A percentile compares a stretch with the other conserved stretches of the same genome.
Conservation (phyloP, 2,113 vertebrate genomes). For the Xiphorhynchus elegans region DNA sequence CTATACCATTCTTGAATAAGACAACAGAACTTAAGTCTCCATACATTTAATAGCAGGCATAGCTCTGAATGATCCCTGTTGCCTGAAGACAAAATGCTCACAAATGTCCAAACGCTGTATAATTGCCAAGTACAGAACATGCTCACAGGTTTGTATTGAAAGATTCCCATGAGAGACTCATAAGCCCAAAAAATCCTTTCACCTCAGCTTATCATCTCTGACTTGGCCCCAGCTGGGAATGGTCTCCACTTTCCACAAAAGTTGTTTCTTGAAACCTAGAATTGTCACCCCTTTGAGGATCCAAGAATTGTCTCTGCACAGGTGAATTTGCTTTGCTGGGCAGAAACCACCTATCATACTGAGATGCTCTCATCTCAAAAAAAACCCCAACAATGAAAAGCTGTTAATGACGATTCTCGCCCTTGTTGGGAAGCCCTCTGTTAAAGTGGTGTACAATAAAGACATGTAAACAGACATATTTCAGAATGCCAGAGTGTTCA, state of each 20-base stretch:
- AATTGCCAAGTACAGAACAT: not conserved
- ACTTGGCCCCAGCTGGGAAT: not conserved
- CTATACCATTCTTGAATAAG: not conserved
- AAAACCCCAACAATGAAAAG: not conserved
- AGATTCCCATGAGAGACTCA: not conserved
- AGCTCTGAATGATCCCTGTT: not conserved
- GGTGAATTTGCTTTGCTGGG: not conserved
- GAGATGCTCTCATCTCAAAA: not conserved
- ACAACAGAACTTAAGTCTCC: not conserved
- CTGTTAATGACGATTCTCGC: not conserved
- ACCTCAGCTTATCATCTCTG: not conserved
- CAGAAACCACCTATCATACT: not conserved
- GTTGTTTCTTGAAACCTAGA: not conserved
- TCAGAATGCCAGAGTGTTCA: not conserved
- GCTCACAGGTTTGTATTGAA: not conserved
- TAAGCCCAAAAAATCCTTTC: not conserved
- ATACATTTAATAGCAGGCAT: not conserved
- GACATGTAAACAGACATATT: not conserved
- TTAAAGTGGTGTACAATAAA: not conserved
- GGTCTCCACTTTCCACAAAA: not conserved
- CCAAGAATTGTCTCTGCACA: not conserved
- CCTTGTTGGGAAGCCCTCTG: not conserved
- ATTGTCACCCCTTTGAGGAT: not conserved
- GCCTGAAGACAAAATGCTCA: not conserved
- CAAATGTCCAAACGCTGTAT: not conserved